Percentiles rank a stretch among this genome's conserved stretches.
Evolutionary conservation across 2,797 vertebrate species (phyloP).

Genomic region (Galago senegalensis): DNA sequence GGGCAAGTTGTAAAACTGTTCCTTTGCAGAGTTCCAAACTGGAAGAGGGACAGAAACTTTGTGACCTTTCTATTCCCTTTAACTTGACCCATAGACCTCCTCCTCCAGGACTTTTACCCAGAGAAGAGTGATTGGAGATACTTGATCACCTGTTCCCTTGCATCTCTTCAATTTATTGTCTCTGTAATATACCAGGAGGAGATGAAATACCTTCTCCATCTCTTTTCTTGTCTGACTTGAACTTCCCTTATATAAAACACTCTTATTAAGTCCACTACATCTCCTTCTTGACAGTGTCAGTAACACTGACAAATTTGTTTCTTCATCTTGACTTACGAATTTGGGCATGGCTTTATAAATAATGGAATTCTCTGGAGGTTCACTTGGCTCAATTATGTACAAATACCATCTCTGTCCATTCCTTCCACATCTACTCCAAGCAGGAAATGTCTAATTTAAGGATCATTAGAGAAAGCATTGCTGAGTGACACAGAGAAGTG

Average conservation of each 20-base stretch:
- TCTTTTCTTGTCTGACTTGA: not conserved
- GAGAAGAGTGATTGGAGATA: not conserved
- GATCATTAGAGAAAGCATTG: not conserved
- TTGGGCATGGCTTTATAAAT: not conserved
- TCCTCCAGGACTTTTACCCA: not conserved
- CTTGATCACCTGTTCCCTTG: not conserved
- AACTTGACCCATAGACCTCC: not conserved
- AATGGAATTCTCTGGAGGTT: not conserved
- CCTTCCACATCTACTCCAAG: not conserved
- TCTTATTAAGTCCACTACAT: not conserved
- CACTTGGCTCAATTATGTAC: not conserved
- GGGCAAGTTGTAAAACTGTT: not conserved
- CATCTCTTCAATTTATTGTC: not conserved
- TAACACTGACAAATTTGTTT: not conserved
- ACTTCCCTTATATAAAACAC: not conserved
- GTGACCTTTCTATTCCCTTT: not conserved
- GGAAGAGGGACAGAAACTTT: not conserved
- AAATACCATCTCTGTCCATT: not conserved
- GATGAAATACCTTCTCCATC: not conserved
- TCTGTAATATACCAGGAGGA: not conserved
- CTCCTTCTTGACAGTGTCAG: not conserved
- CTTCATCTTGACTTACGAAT: constrained; percentile 59
- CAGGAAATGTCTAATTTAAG: not conserved
- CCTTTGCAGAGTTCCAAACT: not conserved
- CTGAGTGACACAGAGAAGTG: not conserved